phyloP scores from a whole-genome alignment of 2,113 vertebrate genomes.

The Haemorhous mexicanus region DNA sequence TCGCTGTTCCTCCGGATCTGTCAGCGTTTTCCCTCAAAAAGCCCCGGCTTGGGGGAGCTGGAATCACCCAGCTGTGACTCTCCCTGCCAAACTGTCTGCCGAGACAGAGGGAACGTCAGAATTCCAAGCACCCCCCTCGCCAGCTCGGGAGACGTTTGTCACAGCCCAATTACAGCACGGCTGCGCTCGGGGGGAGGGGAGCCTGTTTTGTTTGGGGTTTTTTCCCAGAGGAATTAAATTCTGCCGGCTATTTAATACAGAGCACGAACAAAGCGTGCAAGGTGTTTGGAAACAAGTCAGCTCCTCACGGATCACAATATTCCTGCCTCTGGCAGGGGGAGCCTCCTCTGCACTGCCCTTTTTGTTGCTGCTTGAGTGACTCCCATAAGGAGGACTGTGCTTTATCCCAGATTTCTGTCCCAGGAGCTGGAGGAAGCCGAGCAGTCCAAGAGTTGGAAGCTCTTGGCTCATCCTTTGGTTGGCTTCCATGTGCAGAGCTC shows the following conservation, averaged over 20 bases:
- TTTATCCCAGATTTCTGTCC: background rate
- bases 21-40: constrained; percentile 56
- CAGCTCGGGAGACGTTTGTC: background rate
- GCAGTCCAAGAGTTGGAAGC: background rate
- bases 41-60: constrained; percentile 8
- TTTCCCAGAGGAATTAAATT: constrained; percentile 39
- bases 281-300: constrained; percentile 53
- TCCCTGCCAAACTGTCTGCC: constrained; percentile 31
- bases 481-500: accelerated
- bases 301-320: background rate
- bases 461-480: background rate
- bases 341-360: background rate
- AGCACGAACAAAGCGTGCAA: background rate
- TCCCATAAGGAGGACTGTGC: accelerated
- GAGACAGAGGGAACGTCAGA: background rate
- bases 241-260: constrained; percentile 4
- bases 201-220: background rate
- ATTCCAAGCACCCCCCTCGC: background rate
- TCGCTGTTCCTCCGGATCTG: constrained; percentile 46
- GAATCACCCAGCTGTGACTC: constrained; percentile 43
- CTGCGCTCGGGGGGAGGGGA: background rate
- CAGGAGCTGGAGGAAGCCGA: background rate
- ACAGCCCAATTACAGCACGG: background rate
- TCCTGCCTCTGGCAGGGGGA: background rate
- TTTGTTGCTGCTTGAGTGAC: background rate